These are phyloP conservation scores for Pogonomyrmex californicus DNA, from an alignment of 1,140 invertebrate genomes.

Conservation along the genomic window DNA sequence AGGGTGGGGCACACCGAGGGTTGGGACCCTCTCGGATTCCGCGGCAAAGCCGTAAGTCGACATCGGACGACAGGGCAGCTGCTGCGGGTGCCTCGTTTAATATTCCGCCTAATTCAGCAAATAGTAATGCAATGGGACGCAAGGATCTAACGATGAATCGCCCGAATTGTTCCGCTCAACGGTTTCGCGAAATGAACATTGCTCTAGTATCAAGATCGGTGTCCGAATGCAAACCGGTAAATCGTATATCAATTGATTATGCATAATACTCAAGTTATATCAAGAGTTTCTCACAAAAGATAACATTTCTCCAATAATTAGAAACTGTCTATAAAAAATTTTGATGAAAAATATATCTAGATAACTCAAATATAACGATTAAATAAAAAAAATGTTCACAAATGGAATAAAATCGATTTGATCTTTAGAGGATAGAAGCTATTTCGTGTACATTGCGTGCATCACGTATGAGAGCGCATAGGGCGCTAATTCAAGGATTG, in stretches of 20 bases:
- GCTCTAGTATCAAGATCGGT: neutral
- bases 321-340: neutral
- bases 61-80: constrained; percentile 27
- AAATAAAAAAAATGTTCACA: too few relatives aligned
- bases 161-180: constrained; percentile 63
- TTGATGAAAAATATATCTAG: neutral
- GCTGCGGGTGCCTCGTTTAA: constrained; percentile 53
- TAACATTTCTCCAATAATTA: neutral
- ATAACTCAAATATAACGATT: neutral
- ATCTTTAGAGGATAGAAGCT: constrained; percentile 15
- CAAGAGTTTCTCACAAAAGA: neutral
- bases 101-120: constrained; percentile 63
- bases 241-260: constrained; percentile 12
- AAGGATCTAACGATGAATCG: constrained; percentile 37
- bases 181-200: constrained; percentile 33
- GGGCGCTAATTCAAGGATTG: constrained; percentile 20
- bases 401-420: neutral
- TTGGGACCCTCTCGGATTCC: neutral
- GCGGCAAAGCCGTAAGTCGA: constrained; percentile 33
- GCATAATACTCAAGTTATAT: neutral
- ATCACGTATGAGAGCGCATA: neutral
- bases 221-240: neutral
- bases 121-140: constrained; percentile 57
- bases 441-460: neutral
- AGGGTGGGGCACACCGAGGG: neutral